Base-by-base conservation (phyloP, 2,797 vertebrate genomes). In the Gouania willdenowi region DNA sequence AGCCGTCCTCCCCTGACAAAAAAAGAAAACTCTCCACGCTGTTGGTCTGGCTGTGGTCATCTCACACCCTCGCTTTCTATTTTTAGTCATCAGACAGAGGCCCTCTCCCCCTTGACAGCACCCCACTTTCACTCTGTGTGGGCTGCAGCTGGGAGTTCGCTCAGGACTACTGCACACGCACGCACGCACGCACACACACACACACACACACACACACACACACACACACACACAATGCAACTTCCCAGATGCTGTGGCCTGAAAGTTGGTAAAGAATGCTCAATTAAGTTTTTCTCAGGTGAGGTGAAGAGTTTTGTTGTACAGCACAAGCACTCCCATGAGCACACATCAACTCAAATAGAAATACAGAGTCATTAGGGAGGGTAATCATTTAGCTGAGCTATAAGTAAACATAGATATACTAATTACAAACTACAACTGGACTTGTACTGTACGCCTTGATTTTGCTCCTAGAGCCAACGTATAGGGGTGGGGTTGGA, bases 11-110 rank as follows among this genome's bases (percentile, higher is more conserved):
- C 14, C 14, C 14, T 14, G 14, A 14, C 14, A 14, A 14, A 14
- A 38, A 65, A 63, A 64, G 32, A 51, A 77, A 66, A 46, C 46
- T 50, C 59, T 66, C 47, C 50, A 39, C 52, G 49, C 52, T 61
- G 44, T 51, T 4, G 4, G 61, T 40, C 67, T 73, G 62, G 35
- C 62, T 51, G 40, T 48, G 67, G 61, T 70, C 48, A 53, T 40
- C 55, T 74, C 65, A 77, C 75, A 75, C 72, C 62, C 64, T 69
- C 45, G 21, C 13, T 16, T 63, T 81, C 79, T 84, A 82, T 87
- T 84, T 84, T 82, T 78, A 81, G 78, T 50, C 26, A 8, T 36
- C 51, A 69, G 48, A 71, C 65, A 41, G 69, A 59, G 69, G 49
- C 61, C 45, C 12, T 26, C 48, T 40, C 46, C 46, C 74, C 66